Conservation (phyloP, 2,888 invertebrate genomes). For the Glyphotaelius pellucidus region DNA sequence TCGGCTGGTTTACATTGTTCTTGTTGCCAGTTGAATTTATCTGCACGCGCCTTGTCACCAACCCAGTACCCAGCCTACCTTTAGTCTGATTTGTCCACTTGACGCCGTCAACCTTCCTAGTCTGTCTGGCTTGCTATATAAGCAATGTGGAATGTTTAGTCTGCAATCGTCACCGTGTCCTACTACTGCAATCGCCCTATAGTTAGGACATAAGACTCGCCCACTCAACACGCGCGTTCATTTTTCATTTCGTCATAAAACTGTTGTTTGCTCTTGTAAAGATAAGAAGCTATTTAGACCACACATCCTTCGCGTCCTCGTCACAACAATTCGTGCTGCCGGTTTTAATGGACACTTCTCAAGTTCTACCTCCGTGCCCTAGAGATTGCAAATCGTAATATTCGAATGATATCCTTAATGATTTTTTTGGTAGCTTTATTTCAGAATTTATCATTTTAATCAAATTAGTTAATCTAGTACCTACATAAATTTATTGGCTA, state of each 20-base stretch:
- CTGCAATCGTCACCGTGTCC: background rate
- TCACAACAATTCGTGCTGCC: constrained; percentile 14
- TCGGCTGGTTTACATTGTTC: background rate
- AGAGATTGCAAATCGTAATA: background rate
- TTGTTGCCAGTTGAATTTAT: background rate
- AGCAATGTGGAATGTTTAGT: background rate
- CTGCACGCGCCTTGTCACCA: background rate
- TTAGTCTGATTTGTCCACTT: background rate
- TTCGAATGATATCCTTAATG: background rate
- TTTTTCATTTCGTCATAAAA: constrained; percentile 30
- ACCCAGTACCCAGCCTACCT: background rate
- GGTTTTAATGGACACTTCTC: background rate
- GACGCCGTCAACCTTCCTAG: background rate
- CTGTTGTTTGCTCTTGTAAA: constrained; percentile 12
- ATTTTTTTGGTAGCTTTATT: background rate
- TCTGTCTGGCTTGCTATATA: background rate
- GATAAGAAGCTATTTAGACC: constrained; percentile 37
- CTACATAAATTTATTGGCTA: background rate
- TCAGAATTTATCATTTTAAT: background rate
- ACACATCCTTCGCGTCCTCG: constrained; percentile 35
- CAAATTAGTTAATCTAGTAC: background rate
- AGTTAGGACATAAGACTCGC: constrained; percentile 4
- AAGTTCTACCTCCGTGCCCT: background rate
- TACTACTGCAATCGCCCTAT: constrained; percentile 6
- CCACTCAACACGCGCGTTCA: constrained; percentile 29